A percentile compares a stretch with the other conserved stretches of the same genome.
These are phyloP conservation scores for Heterochromis multidens DNA, from an alignment of 2,113 vertebrate species.

Conservation along the genomic window DNA sequence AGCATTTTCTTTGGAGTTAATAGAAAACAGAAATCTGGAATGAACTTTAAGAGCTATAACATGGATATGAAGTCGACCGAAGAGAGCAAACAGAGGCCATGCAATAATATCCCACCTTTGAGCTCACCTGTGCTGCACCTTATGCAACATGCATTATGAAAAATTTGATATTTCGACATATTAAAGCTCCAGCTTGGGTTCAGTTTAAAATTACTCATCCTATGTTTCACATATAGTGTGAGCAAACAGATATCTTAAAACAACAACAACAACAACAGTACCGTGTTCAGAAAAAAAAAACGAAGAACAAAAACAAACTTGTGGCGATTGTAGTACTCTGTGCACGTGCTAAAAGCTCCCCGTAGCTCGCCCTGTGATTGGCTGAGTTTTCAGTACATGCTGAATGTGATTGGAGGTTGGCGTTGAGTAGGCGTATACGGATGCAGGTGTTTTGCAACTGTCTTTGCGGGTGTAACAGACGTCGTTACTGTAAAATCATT, in stretches of 20 bases:
- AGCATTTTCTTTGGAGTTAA: no score
- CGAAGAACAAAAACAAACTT: not conserved
- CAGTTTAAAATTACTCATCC: not conserved
- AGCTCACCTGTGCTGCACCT: slow-evolving; percentile 2
- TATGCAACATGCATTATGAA: slow-evolving; percentile 11
- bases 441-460: slow-evolving; percentile 50
- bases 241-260: not conserved
- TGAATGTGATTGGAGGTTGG: slow-evolving; percentile 28
- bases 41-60: not conserved
- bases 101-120: slow-evolving; percentile 41
- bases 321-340: not conserved
- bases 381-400: not conserved
- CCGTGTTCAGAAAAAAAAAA: not conserved
- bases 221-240: not conserved
- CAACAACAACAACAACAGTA: not conserved
- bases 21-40: not conserved
- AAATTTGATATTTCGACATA: not conserved
- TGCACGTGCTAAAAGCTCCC: not conserved
- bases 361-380: slow-evolving; percentile 4
- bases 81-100: not conserved
- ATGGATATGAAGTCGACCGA: not conserved
- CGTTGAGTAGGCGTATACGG: slow-evolving; percentile 29
- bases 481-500: not conserved
- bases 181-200: not conserved
- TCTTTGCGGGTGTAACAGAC: not conserved